Percentiles rank a stretch among this genome's conserved stretches.
These are phyloP conservation scores for Siniperca obscura DNA, from an alignment of 2,797 vertebrate genomes.

Conservation along the genomic window DNA sequence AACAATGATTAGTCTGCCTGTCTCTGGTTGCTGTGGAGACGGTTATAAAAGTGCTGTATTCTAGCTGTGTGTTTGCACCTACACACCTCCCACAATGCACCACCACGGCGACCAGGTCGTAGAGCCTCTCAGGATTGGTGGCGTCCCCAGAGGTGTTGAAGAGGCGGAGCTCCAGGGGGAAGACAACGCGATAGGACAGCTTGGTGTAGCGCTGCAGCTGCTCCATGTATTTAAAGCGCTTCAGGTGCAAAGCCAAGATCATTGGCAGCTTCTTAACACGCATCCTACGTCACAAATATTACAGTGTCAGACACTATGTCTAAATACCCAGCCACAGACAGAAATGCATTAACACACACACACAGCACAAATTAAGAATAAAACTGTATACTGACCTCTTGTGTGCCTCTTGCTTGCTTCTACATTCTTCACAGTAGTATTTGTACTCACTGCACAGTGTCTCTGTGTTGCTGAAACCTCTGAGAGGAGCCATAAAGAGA, in stretches of 20 bases:
- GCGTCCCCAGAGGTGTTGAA: slow-evolving; percentile 98
- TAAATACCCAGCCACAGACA: background rate
- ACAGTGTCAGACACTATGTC: background rate
- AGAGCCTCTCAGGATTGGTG: slow-evolving; percentile 90
- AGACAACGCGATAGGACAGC: slow-evolving; percentile 96
- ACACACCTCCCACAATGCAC: slow-evolving; percentile 96
- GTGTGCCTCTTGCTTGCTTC: slow-evolving; percentile 99
- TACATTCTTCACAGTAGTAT: slow-evolving; percentile 98
- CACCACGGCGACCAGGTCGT: slow-evolving; percentile 95
- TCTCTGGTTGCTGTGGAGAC: slow-evolving; percentile 31
- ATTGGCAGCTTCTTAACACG: slow-evolving; percentile 96
- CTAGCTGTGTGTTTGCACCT: slow-evolving; percentile 24
- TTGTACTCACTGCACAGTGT: slow-evolving; percentile 98
- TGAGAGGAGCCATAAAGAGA: slow-evolving; percentile 72
- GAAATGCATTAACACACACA: background rate
- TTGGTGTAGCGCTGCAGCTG: slow-evolving; percentile 97
- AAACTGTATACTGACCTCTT: slow-evolving; percentile 88
- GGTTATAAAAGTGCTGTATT: slow-evolving; percentile 1
- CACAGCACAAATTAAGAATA: background rate
- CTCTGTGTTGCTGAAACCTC: slow-evolving; percentile 99
- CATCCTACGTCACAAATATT: slow-evolving; percentile 72
- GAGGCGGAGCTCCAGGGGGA: slow-evolving; percentile 95
- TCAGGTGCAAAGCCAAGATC: slow-evolving; percentile 97
- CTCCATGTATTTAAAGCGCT: slow-evolving; percentile 99
- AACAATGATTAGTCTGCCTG: slow-evolving; percentile 3